These are phyloP conservation scores for Idaea biselata DNA, from an alignment of 2,888 invertebrate genomes.

Conservation along the genomic window DNA sequence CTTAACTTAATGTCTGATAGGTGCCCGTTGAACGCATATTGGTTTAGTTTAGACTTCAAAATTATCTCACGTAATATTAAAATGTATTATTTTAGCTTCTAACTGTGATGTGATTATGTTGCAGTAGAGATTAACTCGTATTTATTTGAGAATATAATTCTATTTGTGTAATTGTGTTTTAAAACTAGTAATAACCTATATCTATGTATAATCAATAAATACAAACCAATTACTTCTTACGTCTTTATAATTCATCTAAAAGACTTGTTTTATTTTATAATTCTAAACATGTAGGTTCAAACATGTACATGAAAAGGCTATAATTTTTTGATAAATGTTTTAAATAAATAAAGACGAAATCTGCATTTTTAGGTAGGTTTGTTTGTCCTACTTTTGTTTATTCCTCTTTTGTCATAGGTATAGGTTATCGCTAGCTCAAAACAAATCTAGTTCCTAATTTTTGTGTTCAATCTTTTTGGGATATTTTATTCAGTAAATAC, in stretches of 20 bases:
- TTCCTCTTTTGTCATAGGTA: background rate
- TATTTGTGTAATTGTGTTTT: slow-evolving; percentile 17
- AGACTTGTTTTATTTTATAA: too few relatives aligned
- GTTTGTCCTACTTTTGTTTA: background rate
- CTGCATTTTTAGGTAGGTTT: background rate
- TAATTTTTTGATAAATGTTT: too few relatives aligned
- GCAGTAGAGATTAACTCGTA: slow-evolving; percentile 42
- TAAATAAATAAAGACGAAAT: too few relatives aligned
- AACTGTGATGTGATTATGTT: slow-evolving; percentile 45
- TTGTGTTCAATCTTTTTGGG: background rate
- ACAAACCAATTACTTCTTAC: too few relatives aligned
- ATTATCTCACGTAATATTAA: slow-evolving; percentile 9
- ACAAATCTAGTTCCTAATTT: background rate
- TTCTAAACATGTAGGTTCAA: too few relatives aligned
- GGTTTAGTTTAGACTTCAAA: background rate
- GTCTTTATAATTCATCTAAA: too few relatives aligned
- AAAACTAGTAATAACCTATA: slow-evolving; percentile 7
- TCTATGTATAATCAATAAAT: background rate
- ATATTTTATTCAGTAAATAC: background rate
- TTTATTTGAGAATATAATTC: slow-evolving; percentile 24
- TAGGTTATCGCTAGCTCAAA: background rate
- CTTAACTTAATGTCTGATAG: background rate
- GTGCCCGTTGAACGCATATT: background rate
- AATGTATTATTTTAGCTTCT: slow-evolving; percentile 27
- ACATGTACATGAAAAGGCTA: too few relatives aligned